Conservation (phyloP, 2,888 invertebrate genomes). For the Stenotaenia linearis region DNA sequence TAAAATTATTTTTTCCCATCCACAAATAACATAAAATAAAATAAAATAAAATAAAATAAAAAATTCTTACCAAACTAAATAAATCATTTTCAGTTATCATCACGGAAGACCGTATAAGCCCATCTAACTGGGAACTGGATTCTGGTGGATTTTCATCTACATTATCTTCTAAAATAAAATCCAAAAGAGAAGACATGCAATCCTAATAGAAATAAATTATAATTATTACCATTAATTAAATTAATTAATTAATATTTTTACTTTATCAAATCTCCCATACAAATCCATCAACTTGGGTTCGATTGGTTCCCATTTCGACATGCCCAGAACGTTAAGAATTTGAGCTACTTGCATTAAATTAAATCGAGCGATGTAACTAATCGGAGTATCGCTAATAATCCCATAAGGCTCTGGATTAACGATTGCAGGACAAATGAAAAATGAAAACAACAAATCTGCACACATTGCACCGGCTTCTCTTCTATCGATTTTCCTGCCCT, state of each 20-base stretch:
- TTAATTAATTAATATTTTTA: constrained; percentile 38
- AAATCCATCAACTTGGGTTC: constrained; percentile 67
- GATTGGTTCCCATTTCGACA: constrained; percentile 75
- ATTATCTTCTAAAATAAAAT: constrained; percentile 58
- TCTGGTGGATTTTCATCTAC: constrained; percentile 41
- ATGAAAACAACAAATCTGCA: constrained; percentile 85
- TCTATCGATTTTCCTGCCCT: constrained; percentile 55
- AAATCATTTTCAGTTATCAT: constrained; percentile 64
- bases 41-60: background rate
- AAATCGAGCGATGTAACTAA: constrained; percentile 82
- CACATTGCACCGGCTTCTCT: constrained; percentile 61
- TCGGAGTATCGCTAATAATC: constrained; percentile 78
- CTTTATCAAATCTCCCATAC: constrained; percentile 71
- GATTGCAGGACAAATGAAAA: constrained; percentile 93
- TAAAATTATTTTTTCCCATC: background rate
- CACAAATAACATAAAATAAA: background rate
- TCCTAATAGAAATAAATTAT: constrained; percentile 47
- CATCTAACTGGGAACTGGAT: constrained; percentile 53
- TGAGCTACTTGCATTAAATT: constrained; percentile 82
- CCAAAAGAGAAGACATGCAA: constrained; percentile 70
- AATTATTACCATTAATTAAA: background rate
- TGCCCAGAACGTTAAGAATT: constrained; percentile 83
- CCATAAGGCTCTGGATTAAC: constrained; percentile 94
- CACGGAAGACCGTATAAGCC: constrained; percentile 59
- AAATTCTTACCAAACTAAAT: constrained; percentile 54